Percentiles rank a stretch among this genome's conserved stretches.
These are phyloP conservation scores for Phrixothrix hirtus DNA, from an alignment of 2,888 invertebrate species.

Conservation along the genomic window DNA sequence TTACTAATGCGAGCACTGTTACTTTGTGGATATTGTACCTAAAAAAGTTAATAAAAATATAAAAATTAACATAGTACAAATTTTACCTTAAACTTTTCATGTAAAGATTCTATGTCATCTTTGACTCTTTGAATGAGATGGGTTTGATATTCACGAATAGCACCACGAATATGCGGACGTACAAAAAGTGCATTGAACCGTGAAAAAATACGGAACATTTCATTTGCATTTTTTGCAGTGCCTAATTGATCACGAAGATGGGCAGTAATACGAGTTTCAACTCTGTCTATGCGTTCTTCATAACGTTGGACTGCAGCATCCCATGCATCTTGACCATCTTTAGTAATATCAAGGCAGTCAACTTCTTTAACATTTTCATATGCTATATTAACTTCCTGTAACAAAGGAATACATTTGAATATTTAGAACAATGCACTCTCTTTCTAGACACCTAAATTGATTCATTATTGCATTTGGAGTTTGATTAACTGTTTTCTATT, in stretches of 20 bases:
- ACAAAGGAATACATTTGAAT: background rate
- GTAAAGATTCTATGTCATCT: slow-evolving; percentile 96
- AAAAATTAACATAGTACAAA: slow-evolving; percentile 5
- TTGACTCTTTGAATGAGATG: slow-evolving; percentile 98
- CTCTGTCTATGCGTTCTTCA: slow-evolving; percentile 96
- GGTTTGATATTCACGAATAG: slow-evolving; percentile 98
- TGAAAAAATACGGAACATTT: slow-evolving; percentile 99
- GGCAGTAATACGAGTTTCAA: slow-evolving; percentile 97
- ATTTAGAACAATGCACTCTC: too few species aligned
- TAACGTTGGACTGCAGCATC: slow-evolving; percentile 96
- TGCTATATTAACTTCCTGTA: slow-evolving; percentile 77
- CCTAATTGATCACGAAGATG: slow-evolving; percentile 96
- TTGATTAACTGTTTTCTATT: too few species aligned
- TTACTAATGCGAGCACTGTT: slow-evolving; percentile 90
- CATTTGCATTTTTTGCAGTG: slow-evolving; percentile 98
- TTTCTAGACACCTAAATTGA: too few species aligned
- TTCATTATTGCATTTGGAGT: too few species aligned
- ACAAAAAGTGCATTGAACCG: slow-evolving; percentile 99
- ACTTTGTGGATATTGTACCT: slow-evolving; percentile 94
- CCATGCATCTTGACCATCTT: slow-evolving; percentile 97
- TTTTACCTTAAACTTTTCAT: slow-evolving; percentile 94
- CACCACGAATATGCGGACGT: slow-evolving; percentile 97
- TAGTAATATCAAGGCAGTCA: slow-evolving; percentile 94
- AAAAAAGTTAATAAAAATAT: slow-evolving; percentile 31
- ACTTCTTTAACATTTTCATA: slow-evolving; percentile 99